Base-by-base conservation (phyloP, 2,797 vertebrate genomes). In the Capromys pilorides region DNA sequence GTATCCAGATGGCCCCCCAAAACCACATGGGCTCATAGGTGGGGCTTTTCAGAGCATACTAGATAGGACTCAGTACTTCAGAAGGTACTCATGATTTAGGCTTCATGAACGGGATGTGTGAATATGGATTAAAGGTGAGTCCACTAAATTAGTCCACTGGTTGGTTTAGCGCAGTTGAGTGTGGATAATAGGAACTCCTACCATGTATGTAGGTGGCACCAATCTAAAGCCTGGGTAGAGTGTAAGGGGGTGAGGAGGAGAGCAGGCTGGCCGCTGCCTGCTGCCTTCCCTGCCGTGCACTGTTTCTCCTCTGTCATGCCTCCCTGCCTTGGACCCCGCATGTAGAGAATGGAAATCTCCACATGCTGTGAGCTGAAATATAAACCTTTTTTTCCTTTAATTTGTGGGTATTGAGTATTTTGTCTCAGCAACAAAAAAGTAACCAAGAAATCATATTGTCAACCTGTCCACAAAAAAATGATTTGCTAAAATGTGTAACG, bases 401-500 rank as follows among this genome's bases (percentile, higher is more conserved):
- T 39, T 73, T 39, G 22, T 39, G 36, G 21, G 39, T 73, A 11
- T 41, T 11, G 3, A 39, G 11, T 73, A 73, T 73, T 73, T 41
- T 41, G 22, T 73, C 39, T 39, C 71, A 41, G 36, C 22, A 73
- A 73, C 39, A 41, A 73, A 24, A 73, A 73, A 73, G 36, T 41
- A 73, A 39, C 11, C 21, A 73, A 73, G 36, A 39, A 39, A 45
- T 49, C 6, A 36, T 66, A 79, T 84, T 91, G 66, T 88, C 41
- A 86, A 57, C 26, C 54, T 86, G 49, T 88, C 84, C 75, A 86
- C 77, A 33, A 49, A 73, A n/a, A 67, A 81, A 69, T 22, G 69
- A 93, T 85, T 93, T 95, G 54, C 61, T 31, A 91, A 82, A 93
- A 89, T 86, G 88, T 94, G 10, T 89, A 82, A 57, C 82, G 31